phyloP scores from a whole-genome alignment of 1,140 invertebrate species.

The Lysiphlebus fabarum region DNA sequence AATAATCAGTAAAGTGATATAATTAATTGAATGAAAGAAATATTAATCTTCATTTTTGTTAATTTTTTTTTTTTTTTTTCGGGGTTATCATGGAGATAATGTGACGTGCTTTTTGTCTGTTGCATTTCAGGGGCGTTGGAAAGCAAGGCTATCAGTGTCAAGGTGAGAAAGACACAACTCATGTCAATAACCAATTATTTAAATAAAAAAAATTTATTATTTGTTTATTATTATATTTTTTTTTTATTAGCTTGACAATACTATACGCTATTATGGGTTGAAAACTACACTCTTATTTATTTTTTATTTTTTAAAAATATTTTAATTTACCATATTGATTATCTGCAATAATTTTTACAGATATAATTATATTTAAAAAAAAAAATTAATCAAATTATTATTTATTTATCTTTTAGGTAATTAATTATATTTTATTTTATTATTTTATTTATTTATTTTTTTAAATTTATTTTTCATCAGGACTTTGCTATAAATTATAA shows the following conservation, averaged over 20 bases:
- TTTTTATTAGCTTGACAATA: no score
- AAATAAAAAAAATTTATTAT: no score
- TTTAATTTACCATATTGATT: not conserved
- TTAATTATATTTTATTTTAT: no score
- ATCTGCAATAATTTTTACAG: no score
- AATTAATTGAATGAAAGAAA: not conserved
- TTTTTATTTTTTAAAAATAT: constrained; percentile 13
- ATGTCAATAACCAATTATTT: constrained; percentile 54
- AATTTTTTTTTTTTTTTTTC: constrained; percentile 33
- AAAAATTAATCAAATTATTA: constrained; percentile 27
- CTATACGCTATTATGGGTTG: constrained; percentile 7
- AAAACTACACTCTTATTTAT: no score
- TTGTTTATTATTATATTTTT: no score
- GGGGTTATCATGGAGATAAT: constrained; percentile 48
- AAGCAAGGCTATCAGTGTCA: constrained; percentile 99
- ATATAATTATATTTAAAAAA: not conserved
- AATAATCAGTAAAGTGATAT: no score
- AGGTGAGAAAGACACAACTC: constrained; percentile 72
- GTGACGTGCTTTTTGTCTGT: constrained; percentile 58
- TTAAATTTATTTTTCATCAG: no score
- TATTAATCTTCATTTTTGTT: not conserved
- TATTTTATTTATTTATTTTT: no score
- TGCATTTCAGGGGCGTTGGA: constrained; percentile 89
- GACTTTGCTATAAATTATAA: no score
- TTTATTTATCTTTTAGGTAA: not conserved